Percentiles rank a stretch among this genome's conserved stretches.
These are phyloP conservation scores for Falco rusticolus DNA, from an alignment of 2,797 vertebrate genomes.

Conservation along the genomic window DNA sequence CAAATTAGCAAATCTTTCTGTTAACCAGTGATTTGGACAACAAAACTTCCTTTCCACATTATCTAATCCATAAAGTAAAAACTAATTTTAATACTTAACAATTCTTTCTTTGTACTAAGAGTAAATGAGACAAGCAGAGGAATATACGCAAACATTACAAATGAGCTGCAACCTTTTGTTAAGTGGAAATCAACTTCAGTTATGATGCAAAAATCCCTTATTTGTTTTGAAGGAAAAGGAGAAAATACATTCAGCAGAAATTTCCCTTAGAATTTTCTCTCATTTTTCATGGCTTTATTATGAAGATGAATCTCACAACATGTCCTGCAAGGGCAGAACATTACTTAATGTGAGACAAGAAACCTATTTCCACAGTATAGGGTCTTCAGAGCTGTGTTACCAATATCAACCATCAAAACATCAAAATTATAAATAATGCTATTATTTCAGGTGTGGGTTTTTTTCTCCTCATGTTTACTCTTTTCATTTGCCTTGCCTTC, in stretches of 20 bases:
- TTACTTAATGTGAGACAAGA: not conserved
- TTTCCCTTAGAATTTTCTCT: not conserved
- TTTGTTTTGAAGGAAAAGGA: not conserved
- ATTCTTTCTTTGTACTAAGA: not conserved
- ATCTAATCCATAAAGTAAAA: not conserved
- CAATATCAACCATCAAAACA: not conserved
- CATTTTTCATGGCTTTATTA: not conserved
- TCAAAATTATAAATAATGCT: not conserved
- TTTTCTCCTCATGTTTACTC: not conserved
- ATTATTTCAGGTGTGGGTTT: not conserved
- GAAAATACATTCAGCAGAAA: not conserved
- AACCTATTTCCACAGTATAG: not conserved
- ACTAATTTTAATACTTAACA: not conserved
- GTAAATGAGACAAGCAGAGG: not conserved
- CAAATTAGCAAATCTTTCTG: not conserved
- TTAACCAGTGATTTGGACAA: not conserved
- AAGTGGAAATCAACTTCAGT: not conserved
- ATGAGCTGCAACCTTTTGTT: not conserved
- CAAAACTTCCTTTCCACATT: not conserved
- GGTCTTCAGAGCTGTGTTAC: not conserved
- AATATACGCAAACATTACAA: not conserved
- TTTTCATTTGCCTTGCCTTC: not conserved
- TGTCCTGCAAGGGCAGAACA: not conserved
- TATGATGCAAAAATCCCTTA: not conserved
- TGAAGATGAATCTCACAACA: not conserved